Evolutionary conservation across 2,113 vertebrate genomes (phyloP).

Genomic region (Sminthopsis crassicaudata): DNA sequence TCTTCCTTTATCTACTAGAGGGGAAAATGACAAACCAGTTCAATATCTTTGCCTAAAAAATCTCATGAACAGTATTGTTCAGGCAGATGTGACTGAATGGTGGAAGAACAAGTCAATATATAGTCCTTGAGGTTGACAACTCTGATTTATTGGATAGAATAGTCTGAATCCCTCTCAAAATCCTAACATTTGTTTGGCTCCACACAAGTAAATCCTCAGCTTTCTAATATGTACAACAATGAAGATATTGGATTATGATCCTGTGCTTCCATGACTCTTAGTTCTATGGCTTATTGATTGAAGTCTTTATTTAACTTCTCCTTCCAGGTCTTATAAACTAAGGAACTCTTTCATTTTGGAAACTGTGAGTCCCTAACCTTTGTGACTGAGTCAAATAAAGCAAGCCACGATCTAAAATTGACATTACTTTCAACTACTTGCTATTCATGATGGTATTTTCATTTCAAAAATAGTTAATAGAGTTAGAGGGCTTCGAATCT

Average conservation of each 20-base stretch:
- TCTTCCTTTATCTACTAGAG: not conserved
- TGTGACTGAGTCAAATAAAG: not conserved
- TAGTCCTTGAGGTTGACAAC: not conserved
- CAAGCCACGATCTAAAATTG: not conserved
- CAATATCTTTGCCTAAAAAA: not conserved
- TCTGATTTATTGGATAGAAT: not conserved
- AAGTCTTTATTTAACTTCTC: not conserved
- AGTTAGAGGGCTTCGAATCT: not conserved
- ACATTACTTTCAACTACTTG: not conserved
- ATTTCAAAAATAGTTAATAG: not conserved
- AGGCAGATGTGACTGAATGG: not conserved
- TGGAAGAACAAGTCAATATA: not conserved
- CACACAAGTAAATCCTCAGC: not conserved
- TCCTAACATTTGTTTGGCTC: not conserved
- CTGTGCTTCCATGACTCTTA: not conserved
- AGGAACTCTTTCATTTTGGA: not conserved
- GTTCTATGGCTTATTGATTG: not conserved
- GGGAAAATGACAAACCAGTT: not conserved
- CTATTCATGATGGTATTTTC: not conserved
- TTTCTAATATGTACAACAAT: not conserved
- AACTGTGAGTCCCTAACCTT: not conserved
- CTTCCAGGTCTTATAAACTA: not conserved
- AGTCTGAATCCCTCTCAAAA: not conserved
- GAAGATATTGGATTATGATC: not conserved
- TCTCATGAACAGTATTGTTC: not conserved